phyloP scores from a whole-genome alignment of 2,888 invertebrate species.

The Fissipunctia ypsillon region DNA sequence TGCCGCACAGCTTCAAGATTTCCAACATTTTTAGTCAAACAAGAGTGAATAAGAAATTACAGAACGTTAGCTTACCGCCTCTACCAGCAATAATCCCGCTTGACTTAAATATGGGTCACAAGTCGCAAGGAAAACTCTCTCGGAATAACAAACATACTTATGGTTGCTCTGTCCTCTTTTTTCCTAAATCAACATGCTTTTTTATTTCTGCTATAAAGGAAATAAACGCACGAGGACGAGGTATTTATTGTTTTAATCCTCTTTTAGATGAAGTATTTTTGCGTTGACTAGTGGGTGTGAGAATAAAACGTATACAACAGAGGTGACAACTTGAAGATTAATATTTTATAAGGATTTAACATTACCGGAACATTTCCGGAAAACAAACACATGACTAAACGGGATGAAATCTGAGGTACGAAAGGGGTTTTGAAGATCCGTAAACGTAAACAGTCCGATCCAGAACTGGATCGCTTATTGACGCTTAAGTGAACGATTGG shows the following conservation, averaged over 20 bases:
- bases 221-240: slow-evolving; percentile 13
- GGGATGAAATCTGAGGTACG: no score
- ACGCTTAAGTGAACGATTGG: no score
- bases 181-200: slow-evolving; percentile 48
- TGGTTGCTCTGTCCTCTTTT: slow-evolving; percentile 45
- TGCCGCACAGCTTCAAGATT: background rate
- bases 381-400: no score
- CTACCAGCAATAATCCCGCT: slow-evolving; percentile 35
- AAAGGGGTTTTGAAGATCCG: no score
- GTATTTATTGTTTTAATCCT: slow-evolving; percentile 28
- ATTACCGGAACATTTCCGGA: no score
- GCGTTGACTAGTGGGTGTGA: background rate
- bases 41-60: slow-evolving; percentile 48
- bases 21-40: slow-evolving; percentile 9
- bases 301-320: no score
- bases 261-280: slow-evolving; percentile 12
- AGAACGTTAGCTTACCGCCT: slow-evolving; percentile 20
- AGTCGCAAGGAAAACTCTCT: slow-evolving; percentile 48
- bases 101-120: slow-evolving; percentile 56
- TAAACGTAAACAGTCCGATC: no score
- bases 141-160: slow-evolving; percentile 52
- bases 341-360: no score
- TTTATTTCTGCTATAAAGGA: slow-evolving; percentile 36
- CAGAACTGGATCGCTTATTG: no score
- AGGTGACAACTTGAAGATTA: no score